Base-by-base conservation (phyloP, 2,113 vertebrate genomes). In the Salminus brasiliensis region DNA sequence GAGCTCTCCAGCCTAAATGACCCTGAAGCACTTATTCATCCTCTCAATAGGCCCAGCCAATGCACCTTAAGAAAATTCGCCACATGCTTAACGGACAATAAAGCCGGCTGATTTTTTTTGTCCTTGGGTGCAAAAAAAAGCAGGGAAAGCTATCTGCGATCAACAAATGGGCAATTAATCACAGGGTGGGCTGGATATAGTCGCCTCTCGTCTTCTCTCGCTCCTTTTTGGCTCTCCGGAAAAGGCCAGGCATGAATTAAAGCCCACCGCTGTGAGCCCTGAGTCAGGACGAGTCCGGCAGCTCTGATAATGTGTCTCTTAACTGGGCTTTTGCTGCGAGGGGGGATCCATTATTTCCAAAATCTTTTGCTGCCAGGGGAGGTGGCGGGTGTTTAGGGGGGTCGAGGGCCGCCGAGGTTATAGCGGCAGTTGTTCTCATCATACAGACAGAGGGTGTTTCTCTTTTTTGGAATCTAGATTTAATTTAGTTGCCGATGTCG, bases 401-500 rank as follows among this genome's bases (percentile, higher is more conserved):
- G 21, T 16, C 11, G 23, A 18, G 32, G 49, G 45, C 16, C 12
- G 25, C 15, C 36, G 29, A 25, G 39, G 65, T 75, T 59, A 60
- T 49, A 52, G 11, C 55, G 52, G 82, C 76, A 77, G 76, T 83
- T 80, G 82, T 85, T 82, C 83, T 88, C 87, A 70, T 84, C 82
- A 79, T 76, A 79, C 75, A 75, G 83, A 71, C 74, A 79, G 75
- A 59, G 75, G 83, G 57, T 80, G 67, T 60, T 70, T 74, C 67
- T 82, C 73, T 73, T 84, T 74, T 81, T 84, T 76, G 83, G 81
- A 83, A 88, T 88, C 87, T 88, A 88, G 87, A 88, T 88, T 88
- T 86, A 88, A 88, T 88, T 87, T 87, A 86, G 87, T 83, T 82
- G 85, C 87, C 49, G 81, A 85, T 83, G 87, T 88, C 71, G 83